Evolutionary conservation across 2,113 vertebrate species (phyloP).

Genomic region (Orientallactaga bullata): DNA sequence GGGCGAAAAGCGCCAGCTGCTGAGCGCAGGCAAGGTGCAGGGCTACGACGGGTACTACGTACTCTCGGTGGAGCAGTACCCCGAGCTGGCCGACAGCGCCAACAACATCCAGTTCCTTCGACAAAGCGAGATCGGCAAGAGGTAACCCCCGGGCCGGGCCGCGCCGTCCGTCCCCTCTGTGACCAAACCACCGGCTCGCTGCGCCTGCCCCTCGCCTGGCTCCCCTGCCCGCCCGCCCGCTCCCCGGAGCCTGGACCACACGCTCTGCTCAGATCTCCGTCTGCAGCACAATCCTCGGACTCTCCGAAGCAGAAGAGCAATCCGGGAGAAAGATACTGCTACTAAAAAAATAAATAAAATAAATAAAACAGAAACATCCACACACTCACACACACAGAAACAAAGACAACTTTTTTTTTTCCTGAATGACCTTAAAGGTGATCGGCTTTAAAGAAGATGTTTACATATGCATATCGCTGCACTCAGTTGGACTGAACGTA

Average conservation of each 20-base stretch:
- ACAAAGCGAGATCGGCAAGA: slow-evolving; percentile 99
- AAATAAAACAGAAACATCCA: not conserved
- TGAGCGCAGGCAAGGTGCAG: slow-evolving; percentile 96
- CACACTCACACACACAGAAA: not conserved
- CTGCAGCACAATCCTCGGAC: slow-evolving; percentile 94
- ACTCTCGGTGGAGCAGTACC: slow-evolving; percentile 99
- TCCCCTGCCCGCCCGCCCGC: too few species aligned
- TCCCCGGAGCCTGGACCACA: slow-evolving; percentile 91
- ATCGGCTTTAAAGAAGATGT: slow-evolving; percentile 97
- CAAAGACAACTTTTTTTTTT: slow-evolving; percentile 80
- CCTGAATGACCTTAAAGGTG: slow-evolving; percentile 95
- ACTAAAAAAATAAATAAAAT: slow-evolving; percentile 29
- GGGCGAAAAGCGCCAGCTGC: slow-evolving; percentile 97
- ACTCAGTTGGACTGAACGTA: slow-evolving; percentile 92
- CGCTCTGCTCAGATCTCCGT: slow-evolving; percentile 90
- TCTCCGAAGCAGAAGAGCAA: slow-evolving; percentile 85
- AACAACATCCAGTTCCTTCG: slow-evolving; percentile 99
- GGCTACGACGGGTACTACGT: slow-evolving; percentile 99
- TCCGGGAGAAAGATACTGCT: slow-evolving; percentile 88
- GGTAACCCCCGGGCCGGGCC: slow-evolving; percentile 94
- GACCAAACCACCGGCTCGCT: slow-evolving; percentile 90
- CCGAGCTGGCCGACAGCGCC: slow-evolving; percentile 97
- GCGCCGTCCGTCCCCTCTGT: slow-evolving; percentile 86
- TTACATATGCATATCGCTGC: slow-evolving; percentile 98
- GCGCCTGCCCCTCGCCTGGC: slow-evolving; percentile 69